Evolutionary conservation across 2,888 invertebrate species (phyloP), one percentile per base, ranked within the genome.

Genomic region (Patella pellucida): DNA sequence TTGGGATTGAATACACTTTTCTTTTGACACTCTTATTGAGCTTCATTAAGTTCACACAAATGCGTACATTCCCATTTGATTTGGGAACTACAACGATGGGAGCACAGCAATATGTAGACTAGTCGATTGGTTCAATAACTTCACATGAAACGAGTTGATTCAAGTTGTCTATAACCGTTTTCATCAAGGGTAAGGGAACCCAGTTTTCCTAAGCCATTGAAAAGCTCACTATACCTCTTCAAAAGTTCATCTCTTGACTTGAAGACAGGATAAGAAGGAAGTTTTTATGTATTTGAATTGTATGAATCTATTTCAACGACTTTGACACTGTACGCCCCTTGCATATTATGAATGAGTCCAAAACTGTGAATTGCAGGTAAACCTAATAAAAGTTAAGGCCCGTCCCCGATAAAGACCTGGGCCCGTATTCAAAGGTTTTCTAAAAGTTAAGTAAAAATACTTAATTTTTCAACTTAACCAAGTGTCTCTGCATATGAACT

Each of bases 21-120:
- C 77, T 52, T n/a, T 50, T 23, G 7, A 79, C 77, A 15, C n/a
- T 27, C 52, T 69, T 67, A 68, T 79, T 79, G 5, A 76, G 51
- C n/a, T 69, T 50, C 2, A 68, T 77, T 7, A 62, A 31, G 62
- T 54, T 16, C 0, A 54, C n/a, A 16, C 54, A 54, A 54, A 54
- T 15, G 15, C 54, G 15, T 16, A 54, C 54, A 54, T 54, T 7
- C 3, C 54, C 16, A 54, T 54, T 54, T 15, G 54, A 16, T 54
- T 54, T 54, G 54, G n/a, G 16, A 54, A 54, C 54, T 16, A n/a
- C n/a, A 7, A 54, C 16, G 16, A 54, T 54, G 7, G 16, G 16
- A 16, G 54, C 15, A n/a, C 54, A 54, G 16, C 54, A 54, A 54
- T 54, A 16, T 16, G 54, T 16, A 54, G 54, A 16, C 54, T 54